phyloP scores from a whole-genome alignment of 2,888 invertebrate genomes.

The Tetramorium bicarinatum region DNA sequence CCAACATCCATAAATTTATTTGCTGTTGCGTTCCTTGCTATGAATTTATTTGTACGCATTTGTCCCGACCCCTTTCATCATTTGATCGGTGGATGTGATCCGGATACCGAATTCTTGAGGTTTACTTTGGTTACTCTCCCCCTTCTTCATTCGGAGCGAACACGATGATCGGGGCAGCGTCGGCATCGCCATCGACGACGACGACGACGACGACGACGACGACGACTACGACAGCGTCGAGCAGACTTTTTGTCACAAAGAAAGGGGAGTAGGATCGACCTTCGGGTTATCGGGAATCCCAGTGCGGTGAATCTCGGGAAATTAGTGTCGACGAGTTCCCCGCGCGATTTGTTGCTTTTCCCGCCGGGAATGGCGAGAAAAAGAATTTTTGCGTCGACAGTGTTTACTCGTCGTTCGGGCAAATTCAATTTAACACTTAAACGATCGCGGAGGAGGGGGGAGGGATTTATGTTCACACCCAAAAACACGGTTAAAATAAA shows the following conservation, averaged over 20 bases:
- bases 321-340: conserved; percentile 67
- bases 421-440: conserved; percentile 49
- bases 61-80: not conserved
- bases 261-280: conserved; percentile 40
- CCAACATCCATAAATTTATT: not conserved
- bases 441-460: not conserved
- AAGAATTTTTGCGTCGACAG: conserved; percentile 29
- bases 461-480: not conserved
- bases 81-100: conserved; percentile 59
- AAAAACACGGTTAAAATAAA: conserved; percentile 4
- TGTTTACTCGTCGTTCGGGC: conserved; percentile 27
- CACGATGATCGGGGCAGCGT: conserved; percentile 60
- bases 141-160: conserved; percentile 15
- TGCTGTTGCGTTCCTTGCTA: not conserved
- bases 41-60: conserved; percentile 36
- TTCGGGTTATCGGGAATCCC: conserved; percentile 65
- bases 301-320: conserved; percentile 70
- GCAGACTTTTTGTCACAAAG: conserved; percentile 56
- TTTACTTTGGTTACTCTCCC: conserved; percentile 45
- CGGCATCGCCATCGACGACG: conserved; percentile 37
- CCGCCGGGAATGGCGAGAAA: conserved; percentile 15
- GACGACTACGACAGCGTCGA: conserved; percentile 34
- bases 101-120: conserved; percentile 62
- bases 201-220: conserved; percentile 26
- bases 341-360: conserved; percentile 55